Evolutionary conservation across 2,888 invertebrate species (phyloP), one percentile per base, ranked within the genome.

Genomic region (Nyleta sp.): DNA sequence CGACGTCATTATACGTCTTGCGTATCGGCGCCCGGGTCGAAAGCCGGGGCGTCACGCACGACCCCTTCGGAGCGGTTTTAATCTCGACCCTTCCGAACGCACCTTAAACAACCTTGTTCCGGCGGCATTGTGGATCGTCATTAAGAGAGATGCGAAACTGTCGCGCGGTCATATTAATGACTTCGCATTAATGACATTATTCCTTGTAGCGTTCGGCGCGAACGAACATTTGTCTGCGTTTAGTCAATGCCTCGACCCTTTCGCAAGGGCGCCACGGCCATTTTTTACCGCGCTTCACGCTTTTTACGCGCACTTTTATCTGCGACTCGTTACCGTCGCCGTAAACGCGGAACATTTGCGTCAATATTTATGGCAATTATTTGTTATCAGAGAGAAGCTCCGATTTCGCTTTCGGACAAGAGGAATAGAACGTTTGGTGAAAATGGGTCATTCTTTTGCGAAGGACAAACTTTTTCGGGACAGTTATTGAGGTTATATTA

Each of bases 11-110:
- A 76, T 73, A 42, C 72, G 20, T 64, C 50, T 65, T 20, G 64
- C 48, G 74, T 75, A n/a, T n/a, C n/a, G n/a, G n/a, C n/a, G n/a
- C n/a, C n/a, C 11, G 60, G 55, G 65, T 48, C 67, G 38, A 31
- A 59, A 76, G 76, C 70, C 64, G 64, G 35, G 65, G 46, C 35
- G 64, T 72, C 72, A 72, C 77, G 71, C 70, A 52, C 57, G 57
- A 79, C 77, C 80, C 81, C 83, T 81, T 73, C 79, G 73, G 78
- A 74, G 72, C 80, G 80, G 82, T 84, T 84, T 84, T 83, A 84
- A 85, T 85, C 83, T 83, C 80, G 70, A 73, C 65, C 64, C 80
- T 79, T 73, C 75, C 57, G 57, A 65, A 65, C 72, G 78, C 75
- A 80, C 79, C 80, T 79, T 78, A 78, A 80, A 74, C 77, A 80